Evolutionary conservation across 2,797 vertebrate species (phyloP).

Genomic region (Chromis chromis): DNA sequence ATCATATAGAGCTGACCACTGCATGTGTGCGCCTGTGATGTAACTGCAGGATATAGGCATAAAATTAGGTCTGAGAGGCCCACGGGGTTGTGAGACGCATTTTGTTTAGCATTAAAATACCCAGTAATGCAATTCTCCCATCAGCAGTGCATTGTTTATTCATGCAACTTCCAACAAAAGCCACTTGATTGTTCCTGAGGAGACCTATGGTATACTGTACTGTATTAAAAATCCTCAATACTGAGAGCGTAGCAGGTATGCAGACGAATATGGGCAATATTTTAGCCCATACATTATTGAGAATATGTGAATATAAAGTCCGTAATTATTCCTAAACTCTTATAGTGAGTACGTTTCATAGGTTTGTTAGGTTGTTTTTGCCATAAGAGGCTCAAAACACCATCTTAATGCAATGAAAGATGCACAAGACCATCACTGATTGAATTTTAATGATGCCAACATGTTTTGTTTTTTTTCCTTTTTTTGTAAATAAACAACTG

Average conservation of each 20-base stretch:
- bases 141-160: slow-evolving; percentile 60
- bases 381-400: too few species aligned
- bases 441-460: neutral
- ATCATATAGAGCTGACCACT: slow-evolving; percentile 42
- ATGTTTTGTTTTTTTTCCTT: neutral
- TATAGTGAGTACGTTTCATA: too few species aligned
- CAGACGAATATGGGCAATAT: too few species aligned
- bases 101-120: slow-evolving; percentile 46
- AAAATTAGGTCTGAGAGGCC: slow-evolving; percentile 28
- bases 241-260: neutral
- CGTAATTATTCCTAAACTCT: too few species aligned
- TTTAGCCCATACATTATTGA: neutral
- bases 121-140: slow-evolving; percentile 23
- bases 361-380: too few species aligned
- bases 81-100: neutral
- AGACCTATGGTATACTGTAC: neutral
- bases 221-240: slow-evolving; percentile 1
- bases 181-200: slow-evolving; percentile 26
- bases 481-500: neutral
- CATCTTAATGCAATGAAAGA: too few species aligned
- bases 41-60: slow-evolving; percentile 37
- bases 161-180: slow-evolving; percentile 36
- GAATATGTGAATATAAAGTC: neutral
- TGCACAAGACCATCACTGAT: neutral
- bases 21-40: slow-evolving; percentile 41